A percentile compares a stretch with the other conserved stretches of the same genome.
These are phyloP conservation scores for Autographa gamma DNA, from an alignment of 2,888 invertebrate species.

Conservation along the genomic window DNA sequence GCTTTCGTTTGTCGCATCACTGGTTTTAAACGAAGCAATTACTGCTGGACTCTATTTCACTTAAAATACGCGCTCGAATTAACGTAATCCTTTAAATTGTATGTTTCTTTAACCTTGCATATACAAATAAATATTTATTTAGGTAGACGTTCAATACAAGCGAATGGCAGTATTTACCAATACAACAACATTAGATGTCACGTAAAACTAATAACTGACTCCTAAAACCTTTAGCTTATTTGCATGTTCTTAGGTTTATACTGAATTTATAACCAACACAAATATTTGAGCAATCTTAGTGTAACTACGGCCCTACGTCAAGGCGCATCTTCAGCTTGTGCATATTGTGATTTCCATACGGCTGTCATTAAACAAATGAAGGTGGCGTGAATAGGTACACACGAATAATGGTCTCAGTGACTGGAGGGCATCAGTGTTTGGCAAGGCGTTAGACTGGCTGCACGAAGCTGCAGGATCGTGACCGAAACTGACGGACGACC, in stretches of 20 bases:
- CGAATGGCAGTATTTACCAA: slow-evolving; percentile 25
- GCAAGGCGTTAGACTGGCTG: slow-evolving; percentile 66
- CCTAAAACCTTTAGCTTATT: slow-evolving; percentile 26
- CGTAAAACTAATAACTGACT: slow-evolving; percentile 16
- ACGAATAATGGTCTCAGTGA: slow-evolving; percentile 54
- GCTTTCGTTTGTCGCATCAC: slow-evolving; percentile 30
- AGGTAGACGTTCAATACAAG: slow-evolving; percentile 27
- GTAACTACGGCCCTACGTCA: slow-evolving; percentile 8
- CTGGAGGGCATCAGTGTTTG: slow-evolving; percentile 61
- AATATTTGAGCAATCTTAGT: slow-evolving; percentile 15
- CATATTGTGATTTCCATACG: slow-evolving; percentile 27
- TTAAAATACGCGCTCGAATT: slow-evolving; percentile 9
- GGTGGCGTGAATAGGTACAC: slow-evolving; percentile 51
- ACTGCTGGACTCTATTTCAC: slow-evolving; percentile 9
- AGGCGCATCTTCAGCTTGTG: slow-evolving; percentile 29
- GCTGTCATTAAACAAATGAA: slow-evolving; percentile 58
- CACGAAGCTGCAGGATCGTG: slow-evolving; percentile 81
- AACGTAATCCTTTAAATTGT: neutral
- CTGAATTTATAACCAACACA: slow-evolving; percentile 29
- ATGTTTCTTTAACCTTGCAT: slow-evolving; percentile 20
- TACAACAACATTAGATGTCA: slow-evolving; percentile 28
- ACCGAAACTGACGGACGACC: slow-evolving; percentile 76
- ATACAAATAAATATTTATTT: slow-evolving; percentile 22
- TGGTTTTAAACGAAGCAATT: slow-evolving; percentile 15
- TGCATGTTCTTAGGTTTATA: slow-evolving; percentile 12